Evolutionary conservation across 2,113 vertebrate species (phyloP).

Genomic region (Camelus dromedarius): DNA sequence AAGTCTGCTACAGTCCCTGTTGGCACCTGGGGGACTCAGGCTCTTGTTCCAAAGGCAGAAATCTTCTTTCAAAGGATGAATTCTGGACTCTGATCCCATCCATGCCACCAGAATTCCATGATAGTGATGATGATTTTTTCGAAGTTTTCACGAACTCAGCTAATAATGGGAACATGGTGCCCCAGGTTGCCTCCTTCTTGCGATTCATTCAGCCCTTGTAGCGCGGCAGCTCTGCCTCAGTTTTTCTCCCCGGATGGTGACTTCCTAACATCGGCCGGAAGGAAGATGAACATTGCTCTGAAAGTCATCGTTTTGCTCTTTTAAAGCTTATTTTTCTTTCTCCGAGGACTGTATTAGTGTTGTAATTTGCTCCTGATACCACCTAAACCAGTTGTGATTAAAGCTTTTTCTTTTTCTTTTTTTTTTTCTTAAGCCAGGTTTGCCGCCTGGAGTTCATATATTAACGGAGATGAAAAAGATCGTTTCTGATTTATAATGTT

Average conservation of each 20-base stretch:
- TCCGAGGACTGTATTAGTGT: conserved; percentile 52
- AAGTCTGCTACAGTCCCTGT: too few species aligned
- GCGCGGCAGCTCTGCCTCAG: not conserved
- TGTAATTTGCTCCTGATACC: conserved; percentile 73
- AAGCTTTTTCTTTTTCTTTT: conserved; percentile 8
- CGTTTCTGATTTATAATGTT: conserved; percentile 44
- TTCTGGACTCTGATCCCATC: too few species aligned
- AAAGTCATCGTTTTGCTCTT: conserved; percentile 56
- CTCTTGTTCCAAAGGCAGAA: too few species aligned
- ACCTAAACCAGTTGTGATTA: conserved; percentile 60
- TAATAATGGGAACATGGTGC: not conserved
- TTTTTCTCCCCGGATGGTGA: not conserved
- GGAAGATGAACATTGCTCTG: not conserved
- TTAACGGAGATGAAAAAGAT: conserved; percentile 62
- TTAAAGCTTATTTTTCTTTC: conserved; percentile 59
- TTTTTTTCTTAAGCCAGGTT: conserved; percentile 8
- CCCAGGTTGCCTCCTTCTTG: not conserved
- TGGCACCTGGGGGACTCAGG: too few species aligned
- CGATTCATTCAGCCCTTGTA: not conserved
- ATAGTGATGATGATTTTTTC: not conserved
- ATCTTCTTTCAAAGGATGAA: too few species aligned
- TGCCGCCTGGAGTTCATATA: conserved; percentile 35
- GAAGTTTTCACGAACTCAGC: not conserved
- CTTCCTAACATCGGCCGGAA: not conserved
- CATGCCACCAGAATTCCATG: not conserved